Base-by-base conservation (phyloP, 2,888 invertebrate genomes). In the Epirrita christyi region DNA sequence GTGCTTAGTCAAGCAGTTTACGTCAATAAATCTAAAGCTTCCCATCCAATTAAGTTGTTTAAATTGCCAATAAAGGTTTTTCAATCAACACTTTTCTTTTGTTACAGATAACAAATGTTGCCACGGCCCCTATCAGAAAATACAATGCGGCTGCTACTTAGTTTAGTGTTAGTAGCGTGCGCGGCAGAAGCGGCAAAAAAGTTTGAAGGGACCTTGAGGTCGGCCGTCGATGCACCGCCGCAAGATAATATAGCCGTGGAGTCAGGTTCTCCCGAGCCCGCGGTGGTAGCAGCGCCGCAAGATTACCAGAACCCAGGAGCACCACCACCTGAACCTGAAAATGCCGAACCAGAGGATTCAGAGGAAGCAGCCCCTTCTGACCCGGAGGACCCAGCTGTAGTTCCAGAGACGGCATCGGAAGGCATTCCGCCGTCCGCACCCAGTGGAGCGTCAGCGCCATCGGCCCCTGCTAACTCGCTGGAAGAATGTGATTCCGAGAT, bases 401-500 rank as follows among this genome's bases (percentile, higher is more conserved):
- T 83, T 15, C 88, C 92, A 60, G 93, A 93, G 67, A 88, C 92
- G 13, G 87, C 92, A 8, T 83, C 88, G 2, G 89, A 85, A 51
- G 88, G 83, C 6, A 78, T 88, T n/a, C 88, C 89, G 59, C 91
- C 92, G 9, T 92, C 92, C 28, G 92, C 92, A 38, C 92, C 92
- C 6, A 92, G 92, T 64, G 88, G 91, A 40, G 83, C 80, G 15
- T 92, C 92, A 6, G 93, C 92, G 1, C 92, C 93, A 42, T 92
- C 93, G 36, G 93, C 93, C 48, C 92, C 92, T n/a, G 91, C 93
- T 1, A 89, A 93, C 66, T 92, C 93, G 40, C 81, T 92, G 44
- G 96, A 96, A 78, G 96, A 97, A 86, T 97, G 97, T 84, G 97
- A 97, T 86, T 94, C 96, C 47, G 97, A 97, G 87, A 96, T 97